Base-by-base conservation (phyloP, 2,797 vertebrate species). In the Tangara arthus region DNA sequence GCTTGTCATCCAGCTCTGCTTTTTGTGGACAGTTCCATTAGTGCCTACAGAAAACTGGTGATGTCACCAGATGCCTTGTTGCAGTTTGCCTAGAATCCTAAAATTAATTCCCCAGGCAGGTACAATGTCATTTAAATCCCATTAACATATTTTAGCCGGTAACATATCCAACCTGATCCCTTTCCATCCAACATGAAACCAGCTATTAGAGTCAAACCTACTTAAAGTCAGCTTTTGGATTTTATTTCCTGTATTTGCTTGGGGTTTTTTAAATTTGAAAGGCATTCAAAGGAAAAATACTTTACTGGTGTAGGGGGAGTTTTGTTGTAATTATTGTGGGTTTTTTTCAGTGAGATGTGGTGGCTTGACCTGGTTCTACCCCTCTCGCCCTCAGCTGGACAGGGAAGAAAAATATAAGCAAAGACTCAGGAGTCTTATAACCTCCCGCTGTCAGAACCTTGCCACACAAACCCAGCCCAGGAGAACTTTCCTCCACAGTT, bases 251-350 rank as follows among this genome's bases (percentile, higher is more conserved):
- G 3, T 50, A 27, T 66, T 66, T 77, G 13, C 24, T 83, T 50
- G 13, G 7, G 3, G 0, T 18, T 32, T 52, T 44, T 14, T 11
- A 8, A 34, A 80, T 55, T 35, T 57, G 24, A 80, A 83, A 81
- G 35, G 24, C 13, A 66, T 89, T 61, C 57, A 79, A 13, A 81
- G 23, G 28, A 30, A 73, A 32, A 71, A 63, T 15, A 15, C 11
- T 75, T 82, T 19, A 21, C 17, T 55, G 8, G 2, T 30, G 4
- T 19, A 12, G 1, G 5, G 3, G 7, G 3, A 2, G 6, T 1
- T 26, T 28, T 52, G 18, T 53, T 65, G 27, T 41, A 37, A 32
- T 64, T 42, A 3, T 37, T 37, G 37, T 37, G 5, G 20, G 8
- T 0, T 47, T 27, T 56, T 71, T 50, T 17, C 4, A 26, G 1